These are phyloP conservation scores for Smittia sp. DNA, from an alignment of 2,888 invertebrate species.

Conservation along the genomic window DNA sequence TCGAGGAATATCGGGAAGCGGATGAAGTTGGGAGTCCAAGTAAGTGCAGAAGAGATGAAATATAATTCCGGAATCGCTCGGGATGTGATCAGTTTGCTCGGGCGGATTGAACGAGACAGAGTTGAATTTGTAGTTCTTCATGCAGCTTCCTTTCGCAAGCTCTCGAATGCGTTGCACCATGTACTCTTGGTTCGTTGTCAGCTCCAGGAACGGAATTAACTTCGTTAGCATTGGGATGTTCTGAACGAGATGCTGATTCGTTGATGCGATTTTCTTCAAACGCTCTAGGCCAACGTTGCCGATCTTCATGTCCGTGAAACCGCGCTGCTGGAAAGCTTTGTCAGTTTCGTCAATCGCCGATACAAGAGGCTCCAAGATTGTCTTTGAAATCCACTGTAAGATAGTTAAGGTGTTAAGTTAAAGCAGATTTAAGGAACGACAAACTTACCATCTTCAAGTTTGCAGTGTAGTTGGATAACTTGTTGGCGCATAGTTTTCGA, in stretches of 20 bases:
- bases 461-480: conserved; percentile 74
- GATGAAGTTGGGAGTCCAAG: conserved; percentile 76
- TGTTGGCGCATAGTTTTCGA: conserved; percentile 56
- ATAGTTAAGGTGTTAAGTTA: conserved; percentile 26
- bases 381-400: conserved; percentile 79
- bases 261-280: conserved; percentile 68
- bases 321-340: conserved; percentile 66
- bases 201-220: conserved; percentile 76
- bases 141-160: conserved; percentile 78
- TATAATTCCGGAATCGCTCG: conserved; percentile 82
- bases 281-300: conserved; percentile 71
- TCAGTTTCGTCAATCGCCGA: conserved; percentile 72
- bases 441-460: conserved; percentile 66
- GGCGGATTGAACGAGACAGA: conserved; percentile 61
- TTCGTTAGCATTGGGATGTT: conserved; percentile 53
- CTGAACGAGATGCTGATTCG: conserved; percentile 51
- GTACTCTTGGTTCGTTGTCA: conserved; percentile 82
- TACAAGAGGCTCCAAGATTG: conserved; percentile 73
- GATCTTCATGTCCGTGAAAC: conserved; percentile 64
- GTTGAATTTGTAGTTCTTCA: conserved; percentile 87
- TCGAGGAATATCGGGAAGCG: conserved; percentile 63
- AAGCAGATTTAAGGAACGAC: not conserved
- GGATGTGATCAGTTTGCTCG: conserved; percentile 58
- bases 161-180: conserved; percentile 75
- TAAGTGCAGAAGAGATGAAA: conserved; percentile 84